These are phyloP conservation scores for Sinella curviseta DNA, from an alignment of 1,140 invertebrate genomes.

Conservation along the genomic window DNA sequence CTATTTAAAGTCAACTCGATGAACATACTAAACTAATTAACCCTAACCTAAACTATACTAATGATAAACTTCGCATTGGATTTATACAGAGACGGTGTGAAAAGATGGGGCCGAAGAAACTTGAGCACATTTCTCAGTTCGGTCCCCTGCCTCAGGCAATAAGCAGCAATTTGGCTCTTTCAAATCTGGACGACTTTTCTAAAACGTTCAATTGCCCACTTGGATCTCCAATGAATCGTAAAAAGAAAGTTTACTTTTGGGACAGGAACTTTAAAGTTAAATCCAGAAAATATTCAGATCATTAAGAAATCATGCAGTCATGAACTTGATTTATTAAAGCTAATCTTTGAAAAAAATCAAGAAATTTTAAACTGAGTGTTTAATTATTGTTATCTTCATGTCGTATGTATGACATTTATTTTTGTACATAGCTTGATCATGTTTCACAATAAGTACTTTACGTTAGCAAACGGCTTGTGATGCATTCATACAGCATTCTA, in stretches of 20 bases:
- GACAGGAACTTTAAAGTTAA: not conserved
- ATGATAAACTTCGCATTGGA: too few species aligned
- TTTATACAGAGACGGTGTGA: not conserved
- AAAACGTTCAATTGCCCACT: not conserved
- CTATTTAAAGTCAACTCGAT: too few species aligned
- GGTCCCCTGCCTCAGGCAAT: not conserved
- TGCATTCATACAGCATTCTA: not conserved
- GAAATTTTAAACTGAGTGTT: too few species aligned
- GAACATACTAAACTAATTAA: not conserved
- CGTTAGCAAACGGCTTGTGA: not conserved
- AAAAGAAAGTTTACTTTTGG: slow-evolving; percentile 1
- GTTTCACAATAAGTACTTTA: too few species aligned
- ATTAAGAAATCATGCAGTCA: too few species aligned
- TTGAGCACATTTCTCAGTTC: not conserved
- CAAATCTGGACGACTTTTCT: not conserved
- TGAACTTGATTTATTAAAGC: too few species aligned
- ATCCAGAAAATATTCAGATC: too few species aligned
- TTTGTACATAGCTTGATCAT: too few species aligned
- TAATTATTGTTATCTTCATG: too few species aligned
- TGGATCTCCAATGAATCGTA: not conserved
- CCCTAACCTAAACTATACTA: not conserved
- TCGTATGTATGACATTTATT: too few species aligned
- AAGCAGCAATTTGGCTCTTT: not conserved
- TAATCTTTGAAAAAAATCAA: too few species aligned
- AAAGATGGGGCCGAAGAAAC: not conserved